Evolutionary conservation across 2,113 vertebrate genomes (phyloP).

Genomic region (Mus spicilegus): DNA sequence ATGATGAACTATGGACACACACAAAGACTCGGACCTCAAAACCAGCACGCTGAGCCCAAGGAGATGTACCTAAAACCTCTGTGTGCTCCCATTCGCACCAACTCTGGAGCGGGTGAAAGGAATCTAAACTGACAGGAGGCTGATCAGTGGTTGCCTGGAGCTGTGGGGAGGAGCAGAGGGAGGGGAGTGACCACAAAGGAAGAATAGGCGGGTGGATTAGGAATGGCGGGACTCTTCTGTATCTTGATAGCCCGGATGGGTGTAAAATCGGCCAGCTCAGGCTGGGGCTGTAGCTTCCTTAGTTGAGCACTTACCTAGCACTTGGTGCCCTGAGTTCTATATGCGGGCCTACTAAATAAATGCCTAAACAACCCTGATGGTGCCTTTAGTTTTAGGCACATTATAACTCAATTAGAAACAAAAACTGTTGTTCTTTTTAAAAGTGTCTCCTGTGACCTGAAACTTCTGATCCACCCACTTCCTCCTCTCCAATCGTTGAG

Average conservation of each 20-base stretch:
- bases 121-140: neutral
- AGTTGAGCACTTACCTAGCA: neutral
- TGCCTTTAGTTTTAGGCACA: neutral
- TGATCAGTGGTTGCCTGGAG: neutral
- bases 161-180: too few species aligned
- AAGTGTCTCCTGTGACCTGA: neutral
- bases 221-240: neutral
- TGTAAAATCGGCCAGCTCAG: neutral
- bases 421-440: neutral
- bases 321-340: neutral
- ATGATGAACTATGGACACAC: neutral
- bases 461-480: neutral
- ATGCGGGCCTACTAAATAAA: neutral
- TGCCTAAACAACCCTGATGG: neutral
- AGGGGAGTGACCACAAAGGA: neutral
- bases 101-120: slow-evolving; percentile 15
- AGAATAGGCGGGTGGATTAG: neutral
- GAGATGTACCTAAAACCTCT: neutral
- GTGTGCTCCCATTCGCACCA: neutral
- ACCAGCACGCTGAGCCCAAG: neutral
- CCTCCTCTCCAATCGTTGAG: too few species aligned
- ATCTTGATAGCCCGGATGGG: neutral
- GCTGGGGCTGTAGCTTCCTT: neutral
- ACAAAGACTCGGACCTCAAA: slow-evolving; percentile 10
- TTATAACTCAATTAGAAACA: neutral